Percentiles rank a stretch among this genome's conserved stretches.
Evolutionary conservation across 2,113 vertebrate genomes (phyloP).

Genomic region (Microcebus jonahi): DNA sequence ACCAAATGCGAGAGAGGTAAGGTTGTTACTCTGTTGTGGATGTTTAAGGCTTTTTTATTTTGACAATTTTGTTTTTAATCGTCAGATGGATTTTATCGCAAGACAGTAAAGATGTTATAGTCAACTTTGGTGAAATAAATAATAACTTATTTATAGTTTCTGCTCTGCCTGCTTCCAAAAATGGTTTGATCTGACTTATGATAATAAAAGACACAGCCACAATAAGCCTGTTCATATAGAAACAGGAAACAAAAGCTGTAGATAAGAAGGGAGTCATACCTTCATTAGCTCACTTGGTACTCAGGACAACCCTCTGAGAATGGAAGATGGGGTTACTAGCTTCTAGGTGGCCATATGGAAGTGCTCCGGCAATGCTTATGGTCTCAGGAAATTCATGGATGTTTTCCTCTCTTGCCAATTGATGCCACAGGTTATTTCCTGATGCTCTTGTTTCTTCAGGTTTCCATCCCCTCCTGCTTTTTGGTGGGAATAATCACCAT

Average conservation of each 20-base stretch:
- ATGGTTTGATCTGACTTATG: conserved; percentile 7
- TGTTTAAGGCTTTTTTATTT: conserved; percentile 41
- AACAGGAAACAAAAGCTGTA: conserved; percentile 34
- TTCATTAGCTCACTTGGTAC: not conserved
- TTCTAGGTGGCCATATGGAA: not conserved
- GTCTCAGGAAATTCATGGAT: not conserved
- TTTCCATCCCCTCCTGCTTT: not conserved
- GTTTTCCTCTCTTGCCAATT: not conserved
- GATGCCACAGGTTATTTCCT: not conserved
- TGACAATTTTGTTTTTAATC: conserved; percentile 55
- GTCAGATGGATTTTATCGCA: conserved; percentile 49
- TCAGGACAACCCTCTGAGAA: not conserved
- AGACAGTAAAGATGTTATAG: conserved; percentile 31
- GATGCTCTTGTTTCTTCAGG: not conserved
- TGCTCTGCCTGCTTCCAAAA: not conserved
- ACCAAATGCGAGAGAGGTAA: not conserved
- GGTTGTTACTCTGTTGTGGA: not conserved
- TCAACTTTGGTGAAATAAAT: conserved; percentile 51
- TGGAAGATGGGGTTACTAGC: not conserved
- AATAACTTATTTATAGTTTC: conserved; percentile 39
- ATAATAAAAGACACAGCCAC: conserved; percentile 18
- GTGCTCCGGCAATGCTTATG: not conserved
- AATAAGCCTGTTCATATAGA: conserved; percentile 40
- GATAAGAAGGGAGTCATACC: not conserved
- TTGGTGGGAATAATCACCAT: not conserved